Conservation (phyloP, 2,113 vertebrate species). For the Sarotherodon lohbergeri region DNA sequence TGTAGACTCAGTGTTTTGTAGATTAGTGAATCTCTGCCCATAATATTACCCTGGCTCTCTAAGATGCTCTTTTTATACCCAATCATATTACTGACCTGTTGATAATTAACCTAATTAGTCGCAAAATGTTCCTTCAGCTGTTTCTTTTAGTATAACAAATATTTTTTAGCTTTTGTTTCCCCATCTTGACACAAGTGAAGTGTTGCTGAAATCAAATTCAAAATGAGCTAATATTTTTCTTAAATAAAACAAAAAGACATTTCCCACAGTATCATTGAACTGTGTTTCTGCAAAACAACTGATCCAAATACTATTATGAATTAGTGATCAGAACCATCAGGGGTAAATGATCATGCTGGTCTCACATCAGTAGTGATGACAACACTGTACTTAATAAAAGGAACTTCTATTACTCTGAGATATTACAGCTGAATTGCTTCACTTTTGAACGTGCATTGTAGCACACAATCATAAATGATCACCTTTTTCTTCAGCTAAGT, state of each 20-base stretch:
- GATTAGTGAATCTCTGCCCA: not conserved
- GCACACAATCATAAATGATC: not conserved
- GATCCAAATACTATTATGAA: not conserved
- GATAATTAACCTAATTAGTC: not conserved
- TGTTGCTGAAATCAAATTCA: not conserved
- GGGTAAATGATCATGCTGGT: not conserved
- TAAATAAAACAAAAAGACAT: not conserved
- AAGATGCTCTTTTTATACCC: accelerated
- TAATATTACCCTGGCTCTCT: accelerated
- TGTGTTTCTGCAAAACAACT: not conserved
- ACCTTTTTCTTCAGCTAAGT: slow-evolving; percentile 85
- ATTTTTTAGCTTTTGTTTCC: not conserved
- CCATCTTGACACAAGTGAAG: not conserved
- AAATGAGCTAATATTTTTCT: accelerated
- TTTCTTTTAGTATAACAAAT: not conserved
- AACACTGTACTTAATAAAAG: not conserved
- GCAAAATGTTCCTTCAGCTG: not conserved
- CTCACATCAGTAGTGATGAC: not conserved
- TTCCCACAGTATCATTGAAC: not conserved
- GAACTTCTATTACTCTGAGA: not conserved
- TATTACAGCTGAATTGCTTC: not conserved
- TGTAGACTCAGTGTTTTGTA: not conserved
- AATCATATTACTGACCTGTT: not conserved
- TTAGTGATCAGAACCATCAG: not conserved
- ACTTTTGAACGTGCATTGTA: not conserved